phyloP scores from a whole-genome alignment of 2,888 invertebrate genomes.

The Agriopis leucophaearia region DNA sequence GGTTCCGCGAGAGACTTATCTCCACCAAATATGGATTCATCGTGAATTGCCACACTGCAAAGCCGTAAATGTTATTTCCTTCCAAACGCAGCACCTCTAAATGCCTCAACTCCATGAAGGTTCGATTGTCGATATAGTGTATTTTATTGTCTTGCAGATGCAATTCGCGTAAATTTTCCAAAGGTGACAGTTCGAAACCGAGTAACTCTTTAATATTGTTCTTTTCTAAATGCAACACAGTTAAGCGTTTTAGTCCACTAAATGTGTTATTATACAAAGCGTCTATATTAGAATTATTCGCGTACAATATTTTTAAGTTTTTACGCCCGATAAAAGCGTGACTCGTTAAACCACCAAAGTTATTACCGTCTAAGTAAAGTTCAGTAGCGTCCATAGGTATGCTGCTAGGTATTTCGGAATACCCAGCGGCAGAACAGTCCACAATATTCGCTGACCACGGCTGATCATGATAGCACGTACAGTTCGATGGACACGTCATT shows the following conservation, averaged over 20 bases:
- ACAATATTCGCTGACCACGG: slow-evolving; percentile 97
- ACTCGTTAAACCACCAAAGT: slow-evolving; percentile 94
- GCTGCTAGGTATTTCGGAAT: slow-evolving; percentile 93
- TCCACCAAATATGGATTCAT: slow-evolving; percentile 95
- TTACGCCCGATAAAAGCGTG: slow-evolving; percentile 97
- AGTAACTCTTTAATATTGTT: slow-evolving; percentile 92
- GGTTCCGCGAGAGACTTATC: slow-evolving; percentile 93
- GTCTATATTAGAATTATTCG: slow-evolving; percentile 95
- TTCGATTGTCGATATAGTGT: slow-evolving; percentile 93
- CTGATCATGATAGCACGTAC: slow-evolving; percentile 97
- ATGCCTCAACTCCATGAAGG: slow-evolving; percentile 92
- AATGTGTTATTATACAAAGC: slow-evolving; percentile 96
- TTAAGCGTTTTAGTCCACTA: slow-evolving; percentile 93
- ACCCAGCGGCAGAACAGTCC: slow-evolving; percentile 94
- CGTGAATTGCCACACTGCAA: slow-evolving; percentile 94
- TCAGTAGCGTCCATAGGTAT: slow-evolving; percentile 98
- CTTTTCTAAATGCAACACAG: slow-evolving; percentile 94
- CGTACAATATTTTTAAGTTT: slow-evolving; percentile 94
- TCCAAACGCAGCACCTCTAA: slow-evolving; percentile 94
- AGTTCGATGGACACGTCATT: slow-evolving; percentile 97
- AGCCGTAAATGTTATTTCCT: slow-evolving; percentile 93
- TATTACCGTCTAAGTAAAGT: slow-evolving; percentile 96
- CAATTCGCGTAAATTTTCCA: slow-evolving; percentile 94
- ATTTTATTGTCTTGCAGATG: slow-evolving; percentile 95
- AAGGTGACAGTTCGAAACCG: slow-evolving; percentile 93